A percentile compares a stretch with the other conserved stretches of the same genome.
Evolutionary conservation across 2,113 vertebrate genomes (phyloP).

Genomic region (Columba janthina): DNA sequence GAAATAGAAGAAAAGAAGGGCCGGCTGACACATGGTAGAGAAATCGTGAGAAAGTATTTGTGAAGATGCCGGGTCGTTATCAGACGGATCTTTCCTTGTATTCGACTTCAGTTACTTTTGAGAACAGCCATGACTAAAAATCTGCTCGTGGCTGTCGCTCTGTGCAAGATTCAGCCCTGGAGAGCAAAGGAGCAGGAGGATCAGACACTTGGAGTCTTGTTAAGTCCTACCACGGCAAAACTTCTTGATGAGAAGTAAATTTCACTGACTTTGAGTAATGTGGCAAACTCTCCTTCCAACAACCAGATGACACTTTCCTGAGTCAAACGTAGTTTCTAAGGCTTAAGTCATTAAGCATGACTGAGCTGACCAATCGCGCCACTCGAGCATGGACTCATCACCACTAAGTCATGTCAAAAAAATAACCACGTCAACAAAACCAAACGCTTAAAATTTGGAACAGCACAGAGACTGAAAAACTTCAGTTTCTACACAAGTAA

Average conservation of each 20-base stretch:
- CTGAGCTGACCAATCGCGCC: not conserved
- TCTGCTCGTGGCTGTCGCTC: not conserved
- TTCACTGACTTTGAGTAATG: not conserved
- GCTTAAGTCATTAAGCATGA: not conserved
- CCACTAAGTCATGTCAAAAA: not conserved
- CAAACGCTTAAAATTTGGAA: not conserved
- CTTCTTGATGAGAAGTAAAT: not conserved
- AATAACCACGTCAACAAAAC: constrained; percentile 4
- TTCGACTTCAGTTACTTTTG: not conserved
- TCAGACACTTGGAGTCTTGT: not conserved
- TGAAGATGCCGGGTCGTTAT: not conserved
- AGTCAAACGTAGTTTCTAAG: not conserved
- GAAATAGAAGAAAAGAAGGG: not conserved
- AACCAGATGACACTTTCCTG: not conserved
- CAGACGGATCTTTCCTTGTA: not conserved
- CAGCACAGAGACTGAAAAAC: not conserved
- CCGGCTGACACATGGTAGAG: not conserved
- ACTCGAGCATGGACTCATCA: rapidly evolving
- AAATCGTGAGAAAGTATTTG: not conserved
- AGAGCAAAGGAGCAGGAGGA: not conserved
- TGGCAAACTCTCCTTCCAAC: not conserved
- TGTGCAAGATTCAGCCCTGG: not conserved
- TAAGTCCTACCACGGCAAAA: not conserved
- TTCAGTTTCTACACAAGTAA: not conserved
- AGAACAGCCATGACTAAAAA: not conserved